Evolutionary conservation across 2,888 invertebrate species (phyloP).

Genomic region (Heliconius hortense): DNA sequence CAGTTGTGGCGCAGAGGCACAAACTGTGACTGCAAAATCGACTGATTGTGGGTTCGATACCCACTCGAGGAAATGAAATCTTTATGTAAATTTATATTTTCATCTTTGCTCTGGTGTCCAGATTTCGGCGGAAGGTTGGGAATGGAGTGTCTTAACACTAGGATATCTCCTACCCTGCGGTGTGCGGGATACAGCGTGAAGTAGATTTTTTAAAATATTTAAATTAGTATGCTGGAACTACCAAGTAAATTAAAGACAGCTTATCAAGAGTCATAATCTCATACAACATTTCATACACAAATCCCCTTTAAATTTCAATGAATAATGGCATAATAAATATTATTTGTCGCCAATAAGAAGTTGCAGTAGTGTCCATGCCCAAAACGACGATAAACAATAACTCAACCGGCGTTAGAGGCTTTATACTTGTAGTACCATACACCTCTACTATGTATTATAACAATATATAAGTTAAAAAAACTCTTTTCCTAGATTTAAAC

Average conservation of each 20-base stretch:
- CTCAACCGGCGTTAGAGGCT: constrained; percentile 52
- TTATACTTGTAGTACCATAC: constrained; percentile 48
- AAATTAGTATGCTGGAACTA: too few relatives aligned
- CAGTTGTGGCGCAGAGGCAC: too few relatives aligned
- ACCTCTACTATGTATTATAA: constrained; percentile 48
- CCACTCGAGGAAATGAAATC: too few relatives aligned
- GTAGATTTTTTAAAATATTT: too few relatives aligned
- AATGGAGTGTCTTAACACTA: too few relatives aligned
- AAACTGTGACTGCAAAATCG: too few relatives aligned
- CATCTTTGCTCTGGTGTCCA: too few relatives aligned
- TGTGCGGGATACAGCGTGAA: too few relatives aligned
- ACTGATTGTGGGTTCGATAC: too few relatives aligned
- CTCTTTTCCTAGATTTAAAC: background rate
- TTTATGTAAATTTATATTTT: too few relatives aligned
- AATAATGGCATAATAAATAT: constrained; percentile 39
- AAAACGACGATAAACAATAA: constrained; percentile 49
- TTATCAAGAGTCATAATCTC: background rate
- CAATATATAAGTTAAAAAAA: constrained; percentile 30
- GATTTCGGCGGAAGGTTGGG: too few relatives aligned
- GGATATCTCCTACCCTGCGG: too few relatives aligned
- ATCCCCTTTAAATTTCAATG: constrained; percentile 31
- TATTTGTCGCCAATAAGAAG: constrained; percentile 41
- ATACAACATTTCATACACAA: constrained; percentile 3
- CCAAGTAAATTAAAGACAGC: background rate
- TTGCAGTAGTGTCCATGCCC: constrained; percentile 43